Conservation (phyloP, 2,113 vertebrate genomes). For the Anseranas semipalmata region DNA sequence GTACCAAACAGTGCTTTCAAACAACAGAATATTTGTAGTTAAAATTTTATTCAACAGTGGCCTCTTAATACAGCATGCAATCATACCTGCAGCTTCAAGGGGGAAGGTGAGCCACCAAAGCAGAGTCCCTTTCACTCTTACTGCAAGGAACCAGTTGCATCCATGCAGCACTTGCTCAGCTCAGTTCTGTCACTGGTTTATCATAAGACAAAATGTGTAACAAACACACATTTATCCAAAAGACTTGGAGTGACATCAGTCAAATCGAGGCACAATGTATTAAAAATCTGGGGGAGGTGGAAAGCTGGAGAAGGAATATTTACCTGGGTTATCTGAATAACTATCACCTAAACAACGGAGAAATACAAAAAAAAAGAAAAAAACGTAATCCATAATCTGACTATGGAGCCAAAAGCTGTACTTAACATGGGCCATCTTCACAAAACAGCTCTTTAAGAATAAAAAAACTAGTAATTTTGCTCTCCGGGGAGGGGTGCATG, state of each 20-base stretch:
- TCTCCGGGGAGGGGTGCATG: rapidly evolving
- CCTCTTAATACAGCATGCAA: rapidly evolving
- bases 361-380: not conserved
- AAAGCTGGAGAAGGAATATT: not conserved
- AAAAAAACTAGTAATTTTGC: not conserved
- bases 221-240: rapidly evolving
- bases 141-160: rapidly evolving
- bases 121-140: rapidly evolving
- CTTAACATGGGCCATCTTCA: not conserved
- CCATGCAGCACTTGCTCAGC: rapidly evolving
- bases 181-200: rapidly evolving
- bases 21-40: too few species aligned
- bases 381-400: too few species aligned
- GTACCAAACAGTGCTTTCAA: not conserved
- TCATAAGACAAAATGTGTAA: rapidly evolving
- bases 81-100: not conserved
- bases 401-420: not conserved
- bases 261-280: not conserved
- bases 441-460: not conserved
- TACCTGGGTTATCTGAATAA: not conserved
- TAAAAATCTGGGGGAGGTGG: not conserved
- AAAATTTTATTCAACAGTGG: rapidly evolving
- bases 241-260: not conserved
- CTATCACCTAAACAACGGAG: not conserved
- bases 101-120: too few species aligned